Evolutionary conservation across 2,113 vertebrate species (phyloP), one percentile per base, ranked within the genome.

Genomic region (Bujurquina vittata): DNA sequence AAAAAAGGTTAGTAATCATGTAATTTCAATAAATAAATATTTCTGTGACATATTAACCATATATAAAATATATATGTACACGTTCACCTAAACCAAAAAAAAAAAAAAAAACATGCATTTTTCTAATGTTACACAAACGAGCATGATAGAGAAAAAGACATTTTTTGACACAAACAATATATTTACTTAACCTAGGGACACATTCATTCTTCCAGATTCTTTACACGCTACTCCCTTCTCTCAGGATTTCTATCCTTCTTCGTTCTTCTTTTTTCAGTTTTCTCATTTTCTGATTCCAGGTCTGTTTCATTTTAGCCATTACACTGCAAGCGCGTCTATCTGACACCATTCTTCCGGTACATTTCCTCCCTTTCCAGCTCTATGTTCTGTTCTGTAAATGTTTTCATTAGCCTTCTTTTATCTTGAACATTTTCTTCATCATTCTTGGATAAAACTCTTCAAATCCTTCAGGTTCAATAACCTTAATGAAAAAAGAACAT

Each of bases 401-500:
- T 99, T 92, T 97, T 92, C 97, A 98, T 97, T 96, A 98, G 97
- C 97, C 98, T 98, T 98, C 97, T 97, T 97, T 98, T 97, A 98
- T 98, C 97, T 98, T 98, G 97, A 96, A 97, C 95, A 95, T 97
- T 85, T 88, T 98, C 97, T 98, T 98, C 97, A 97, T 97, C 96
- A 97, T 97, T 98, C 97, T 98, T 98, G 97, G 96, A 97, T 97
- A 97, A 97, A 98, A 98, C 97, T 98, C 97, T 98, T 98, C 97
- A 96, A 97, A 97, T 97, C 97, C 97, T 98, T 98, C 97, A 97
- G 97, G 97, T 97, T 96, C 96, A 98, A 97, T 98, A 97, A 98
- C 97, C 97, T 98, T 98, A 97, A 97, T 97, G 96, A 97, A 98
- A 98, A 98, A 98, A 99, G 96, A 98, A 98, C 97, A 99, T 98